phyloP scores from a whole-genome alignment of 2,797 vertebrate species.

The Dendrocincla fuliginosa region DNA sequence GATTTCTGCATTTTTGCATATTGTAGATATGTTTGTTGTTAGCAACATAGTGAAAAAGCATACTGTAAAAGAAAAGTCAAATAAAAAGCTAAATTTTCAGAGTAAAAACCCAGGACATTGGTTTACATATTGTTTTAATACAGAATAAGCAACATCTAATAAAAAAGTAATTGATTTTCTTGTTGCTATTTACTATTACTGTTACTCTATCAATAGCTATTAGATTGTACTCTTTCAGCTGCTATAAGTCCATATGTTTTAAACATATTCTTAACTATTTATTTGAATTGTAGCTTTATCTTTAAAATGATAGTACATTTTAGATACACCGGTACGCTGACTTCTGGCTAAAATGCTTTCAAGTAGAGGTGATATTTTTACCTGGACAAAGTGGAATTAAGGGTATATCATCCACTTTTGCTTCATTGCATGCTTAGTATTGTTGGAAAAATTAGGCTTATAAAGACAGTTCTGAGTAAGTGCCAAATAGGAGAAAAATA shows the following conservation, averaged over 20 bases:
- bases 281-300: not conserved
- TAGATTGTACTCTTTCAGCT: not conserved
- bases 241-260: not conserved
- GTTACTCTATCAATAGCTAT: not conserved
- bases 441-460: not conserved
- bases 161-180: not conserved
- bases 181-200: not conserved
- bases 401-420: not conserved
- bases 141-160: not conserved
- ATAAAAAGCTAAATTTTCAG: not conserved
- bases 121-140: not conserved
- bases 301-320: not conserved
- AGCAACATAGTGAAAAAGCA: not conserved
- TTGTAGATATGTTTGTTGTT: not conserved
- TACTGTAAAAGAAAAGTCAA: not conserved
- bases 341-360: not conserved
- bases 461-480: not conserved
- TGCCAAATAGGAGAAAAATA: not conserved
- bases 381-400: not conserved
- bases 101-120: accelerated
- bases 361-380: not conserved
- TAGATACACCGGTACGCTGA: not conserved
- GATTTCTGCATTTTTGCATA: not conserved
- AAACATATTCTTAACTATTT: not conserved
- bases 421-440: not conserved